Base-by-base conservation (phyloP, 2,797 vertebrate genomes). In the Cygnus olor region DNA sequence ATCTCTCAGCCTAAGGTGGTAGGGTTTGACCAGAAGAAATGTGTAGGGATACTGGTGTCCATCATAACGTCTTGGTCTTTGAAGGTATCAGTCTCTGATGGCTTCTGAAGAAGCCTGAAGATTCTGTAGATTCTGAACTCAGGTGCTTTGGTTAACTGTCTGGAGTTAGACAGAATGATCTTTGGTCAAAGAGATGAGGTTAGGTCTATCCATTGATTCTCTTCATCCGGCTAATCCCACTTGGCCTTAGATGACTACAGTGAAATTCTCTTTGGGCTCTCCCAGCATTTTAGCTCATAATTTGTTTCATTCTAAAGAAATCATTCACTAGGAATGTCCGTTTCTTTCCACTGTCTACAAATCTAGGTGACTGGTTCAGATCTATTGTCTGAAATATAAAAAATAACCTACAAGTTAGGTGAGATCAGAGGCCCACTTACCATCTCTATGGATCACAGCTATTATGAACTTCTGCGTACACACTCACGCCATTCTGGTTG, bases 321-420 rank as follows among this genome's bases (percentile, higher is more conserved):
- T 4, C 2, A 3, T 16, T 32, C 30, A 66, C 34, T 17, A 70
- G 30, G 25, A 82, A 71, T 28, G n/a, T 6, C 24, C 1, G 0
- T 51, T 77, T 71, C 24, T 53, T 6, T 3, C 9, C 27, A 28
- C 8, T 20, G n/a, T 27, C 60, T 93, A 28, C 58, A 69, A 76
- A 47, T 18, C 16, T 36, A 56, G 14, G 5, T 44, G 38, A 42
- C 32, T 30, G 36, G 5, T 68, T 90, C 28, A 30, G 14, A 38
- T 91, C 11, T 63, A 25, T 10, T 30, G 6, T 54, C 22, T 60
- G 47, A 38, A 68, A 17, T 25, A 27, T n/a, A 65, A 89, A 73
- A 88, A 42, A 17, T 8, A 27, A 70, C 14, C 32, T 70, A 22
- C 17, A 64, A 44, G 2, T 63, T 53, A 60, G 70, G 63, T 38